phyloP scores from a whole-genome alignment of 2,113 vertebrate species.

The Sturnus vulgaris region DNA sequence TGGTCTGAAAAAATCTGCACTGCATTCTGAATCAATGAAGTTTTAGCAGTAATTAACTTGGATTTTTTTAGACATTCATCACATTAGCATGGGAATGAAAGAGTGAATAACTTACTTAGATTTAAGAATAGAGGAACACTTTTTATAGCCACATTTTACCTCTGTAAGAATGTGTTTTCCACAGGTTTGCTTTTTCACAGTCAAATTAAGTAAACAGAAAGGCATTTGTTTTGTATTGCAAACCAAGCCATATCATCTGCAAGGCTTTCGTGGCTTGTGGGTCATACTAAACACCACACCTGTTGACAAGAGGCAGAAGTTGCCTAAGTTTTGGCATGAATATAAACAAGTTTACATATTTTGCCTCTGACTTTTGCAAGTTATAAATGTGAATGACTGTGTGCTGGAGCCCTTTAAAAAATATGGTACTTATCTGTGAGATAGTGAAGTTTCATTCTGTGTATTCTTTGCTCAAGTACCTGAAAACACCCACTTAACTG shows the following conservation, averaged over 20 bases:
- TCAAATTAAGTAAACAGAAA: neutral
- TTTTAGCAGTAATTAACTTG: neutral
- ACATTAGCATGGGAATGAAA: neutral
- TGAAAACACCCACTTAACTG: neutral
- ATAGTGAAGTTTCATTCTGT: neutral
- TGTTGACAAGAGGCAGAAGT: neutral
- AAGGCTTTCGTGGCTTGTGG: neutral
- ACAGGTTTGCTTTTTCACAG: neutral
- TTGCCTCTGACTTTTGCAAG: neutral
- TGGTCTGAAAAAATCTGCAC: neutral
- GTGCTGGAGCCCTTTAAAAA: neutral
- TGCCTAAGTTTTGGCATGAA: neutral
- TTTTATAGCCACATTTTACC: neutral
- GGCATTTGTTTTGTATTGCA: neutral
- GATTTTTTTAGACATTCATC: neutral
- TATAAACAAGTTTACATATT: neutral
- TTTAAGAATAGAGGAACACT: neutral
- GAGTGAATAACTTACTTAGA: neutral
- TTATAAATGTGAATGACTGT: neutral
- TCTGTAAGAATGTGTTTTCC: neutral
- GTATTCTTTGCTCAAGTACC: neutral
- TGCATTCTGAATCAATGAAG: neutral
- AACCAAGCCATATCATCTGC: neutral
- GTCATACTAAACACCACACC: neutral
- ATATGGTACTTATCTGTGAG: neutral